Conservation (phyloP, 2,113 vertebrate genomes). For the Amphilophus citrinellus region DNA sequence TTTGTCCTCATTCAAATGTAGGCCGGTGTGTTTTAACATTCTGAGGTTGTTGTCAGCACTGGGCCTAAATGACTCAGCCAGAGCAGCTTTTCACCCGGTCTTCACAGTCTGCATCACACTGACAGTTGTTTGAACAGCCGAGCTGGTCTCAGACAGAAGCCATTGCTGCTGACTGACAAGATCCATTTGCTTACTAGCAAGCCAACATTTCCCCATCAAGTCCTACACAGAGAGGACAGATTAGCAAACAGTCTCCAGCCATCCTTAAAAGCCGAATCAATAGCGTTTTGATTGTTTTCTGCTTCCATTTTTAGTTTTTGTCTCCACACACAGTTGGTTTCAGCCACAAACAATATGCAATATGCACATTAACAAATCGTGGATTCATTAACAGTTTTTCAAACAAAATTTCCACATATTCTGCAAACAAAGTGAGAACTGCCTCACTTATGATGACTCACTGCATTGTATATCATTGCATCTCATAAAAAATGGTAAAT, state of each 20-base stretch:
- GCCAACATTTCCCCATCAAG: constrained; percentile 55
- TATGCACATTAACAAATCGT: background rate
- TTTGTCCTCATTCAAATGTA: background rate
- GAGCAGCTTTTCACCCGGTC: constrained; percentile 28
- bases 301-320: constrained; percentile 28
- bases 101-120: constrained; percentile 18
- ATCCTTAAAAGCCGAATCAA: constrained; percentile 57
- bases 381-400: background rate
- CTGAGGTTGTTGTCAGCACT: background rate
- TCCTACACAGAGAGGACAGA: constrained; percentile 36
- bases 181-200: constrained; percentile 24
- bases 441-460: background rate
- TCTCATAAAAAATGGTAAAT: background rate
- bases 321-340: background rate
- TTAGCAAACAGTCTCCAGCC: constrained; percentile 47
- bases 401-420: background rate
- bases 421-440: rapidly evolving
- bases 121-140: constrained; percentile 47
- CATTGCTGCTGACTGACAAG: constrained; percentile 3
- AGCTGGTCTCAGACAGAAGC: constrained; percentile 14
- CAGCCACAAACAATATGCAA: background rate
- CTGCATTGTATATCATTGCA: background rate
- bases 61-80: constrained; percentile 52
- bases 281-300: constrained; percentile 46
- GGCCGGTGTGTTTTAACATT: constrained; percentile 37